phyloP scores from a whole-genome alignment of 2,888 invertebrate genomes.

The Lamproptera curius region DNA sequence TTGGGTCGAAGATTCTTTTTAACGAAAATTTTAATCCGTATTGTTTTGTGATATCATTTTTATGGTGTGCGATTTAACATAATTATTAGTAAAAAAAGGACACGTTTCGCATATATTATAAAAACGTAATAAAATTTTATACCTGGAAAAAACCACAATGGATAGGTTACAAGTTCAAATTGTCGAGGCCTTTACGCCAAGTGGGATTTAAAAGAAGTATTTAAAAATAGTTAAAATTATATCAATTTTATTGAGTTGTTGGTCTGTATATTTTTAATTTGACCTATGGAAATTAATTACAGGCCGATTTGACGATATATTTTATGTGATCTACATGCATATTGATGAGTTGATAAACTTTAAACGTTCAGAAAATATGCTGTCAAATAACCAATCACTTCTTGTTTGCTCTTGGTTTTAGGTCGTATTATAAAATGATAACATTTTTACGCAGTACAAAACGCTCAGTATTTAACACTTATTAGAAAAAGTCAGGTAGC shows the following conservation, averaged over 20 bases:
- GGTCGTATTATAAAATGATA: neutral
- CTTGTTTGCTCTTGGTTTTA: neutral
- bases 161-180: constrained; percentile 11
- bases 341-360: neutral
- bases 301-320: neutral
- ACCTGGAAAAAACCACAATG: constrained; percentile 11
- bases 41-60: too few relatives aligned
- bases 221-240: neutral
- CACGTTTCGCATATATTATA: constrained; percentile 12
- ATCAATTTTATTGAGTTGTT: neutral
- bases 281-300: neutral
- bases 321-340: neutral
- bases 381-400: constrained; percentile 1
- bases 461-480: too few relatives aligned
- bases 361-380: constrained; percentile 1
- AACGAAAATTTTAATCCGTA: too few relatives aligned
- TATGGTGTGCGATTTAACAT: too few relatives aligned
- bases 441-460: too few relatives aligned
- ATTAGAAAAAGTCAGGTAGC: constrained; percentile 7
- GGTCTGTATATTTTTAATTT: neutral
- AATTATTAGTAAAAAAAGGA: too few relatives aligned
- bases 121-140: constrained; percentile 3
- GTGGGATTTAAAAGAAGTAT: constrained; percentile 15
- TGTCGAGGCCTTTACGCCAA: constrained; percentile 16
- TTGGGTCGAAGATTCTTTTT: too few relatives aligned